phyloP scores from a whole-genome alignment of 2,797 vertebrate species.

The Mormyrus hasselquistii region DNA sequence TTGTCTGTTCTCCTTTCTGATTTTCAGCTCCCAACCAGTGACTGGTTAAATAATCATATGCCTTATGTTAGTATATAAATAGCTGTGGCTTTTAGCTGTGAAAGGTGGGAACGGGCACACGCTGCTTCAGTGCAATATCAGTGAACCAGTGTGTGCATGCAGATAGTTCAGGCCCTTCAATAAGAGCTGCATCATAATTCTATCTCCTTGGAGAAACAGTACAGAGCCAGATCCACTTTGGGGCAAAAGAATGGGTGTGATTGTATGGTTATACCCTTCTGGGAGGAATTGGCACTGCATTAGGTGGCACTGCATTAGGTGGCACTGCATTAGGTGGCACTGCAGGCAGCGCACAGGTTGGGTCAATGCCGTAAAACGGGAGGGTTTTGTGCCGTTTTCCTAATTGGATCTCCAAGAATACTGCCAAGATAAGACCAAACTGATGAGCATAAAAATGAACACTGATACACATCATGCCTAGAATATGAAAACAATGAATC shows the following conservation, averaged over 20 bases:
- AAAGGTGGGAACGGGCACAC: background rate
- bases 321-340: constrained; percentile 2
- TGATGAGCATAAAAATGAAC: background rate
- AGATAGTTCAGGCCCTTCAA: background rate
- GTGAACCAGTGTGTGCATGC: background rate
- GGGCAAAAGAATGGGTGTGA: background rate
- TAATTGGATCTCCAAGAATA: background rate
- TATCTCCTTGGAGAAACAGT: background rate
- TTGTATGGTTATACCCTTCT: background rate
- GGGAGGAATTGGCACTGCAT: background rate
- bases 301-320: background rate
- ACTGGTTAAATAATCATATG: background rate
- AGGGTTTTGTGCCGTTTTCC: background rate
- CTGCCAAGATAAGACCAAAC: background rate
- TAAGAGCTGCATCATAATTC: background rate
- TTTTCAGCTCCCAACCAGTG: background rate
- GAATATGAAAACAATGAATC: background rate
- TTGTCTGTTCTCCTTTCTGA: background rate
- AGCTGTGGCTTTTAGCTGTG: background rate
- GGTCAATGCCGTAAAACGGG: background rate
- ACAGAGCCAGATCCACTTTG: background rate
- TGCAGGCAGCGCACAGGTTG: background rate
- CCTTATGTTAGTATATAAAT: background rate
- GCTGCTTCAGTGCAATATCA: background rate
- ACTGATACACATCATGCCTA: background rate